Base-by-base conservation (phyloP, 2,888 invertebrate species). In the Meiosimyza platycephala region DNA sequence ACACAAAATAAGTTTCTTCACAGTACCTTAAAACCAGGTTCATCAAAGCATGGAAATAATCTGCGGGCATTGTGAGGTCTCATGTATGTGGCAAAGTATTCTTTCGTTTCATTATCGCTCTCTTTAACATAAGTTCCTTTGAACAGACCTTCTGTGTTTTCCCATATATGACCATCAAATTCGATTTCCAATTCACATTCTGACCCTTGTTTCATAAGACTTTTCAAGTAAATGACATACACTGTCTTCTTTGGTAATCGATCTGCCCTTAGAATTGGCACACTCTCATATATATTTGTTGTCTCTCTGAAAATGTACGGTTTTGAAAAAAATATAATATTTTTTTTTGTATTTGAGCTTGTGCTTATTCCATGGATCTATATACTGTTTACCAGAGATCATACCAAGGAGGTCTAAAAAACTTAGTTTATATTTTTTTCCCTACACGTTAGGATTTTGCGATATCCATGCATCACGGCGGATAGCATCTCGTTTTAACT, bases 1-100 rank as follows among this genome's bases (percentile, higher is more conserved):
- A 54, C 18, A 3, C 6, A 47, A n/a, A 13, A 0, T 50, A n/a
- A 55, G n/a, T 22, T 40, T 22, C 18, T 47, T n/a, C 7, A 1
- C 28, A 90, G 91, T 0, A 92, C 92, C 87, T 94, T 95, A 81
- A 91, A 92, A 0, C 90, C 90, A 0, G 94, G 94, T 80, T 94
- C 93, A 82, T 95, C 94, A 83, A 94, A 94, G 80, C 95, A 95
- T 0, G 95, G 95, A 83, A 95, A 95, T 78, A 94, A 88, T 22
- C 90, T 89, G n/a, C 93, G 89, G 0, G 94, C 94, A 81, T 93
- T 90, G 83, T 93, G 92, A 0, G 93, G 92, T 54, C 93, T 88
- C 75, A 94, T 87, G 80, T 93, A 90, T 0, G 93, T 92, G 0
- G 91, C 93, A 18, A 92, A 89, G 80, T 92, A 92, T 79, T 89